phyloP scores from a whole-genome alignment of 2,888 invertebrate genomes.

The Lamellibrachia satsuma region DNA sequence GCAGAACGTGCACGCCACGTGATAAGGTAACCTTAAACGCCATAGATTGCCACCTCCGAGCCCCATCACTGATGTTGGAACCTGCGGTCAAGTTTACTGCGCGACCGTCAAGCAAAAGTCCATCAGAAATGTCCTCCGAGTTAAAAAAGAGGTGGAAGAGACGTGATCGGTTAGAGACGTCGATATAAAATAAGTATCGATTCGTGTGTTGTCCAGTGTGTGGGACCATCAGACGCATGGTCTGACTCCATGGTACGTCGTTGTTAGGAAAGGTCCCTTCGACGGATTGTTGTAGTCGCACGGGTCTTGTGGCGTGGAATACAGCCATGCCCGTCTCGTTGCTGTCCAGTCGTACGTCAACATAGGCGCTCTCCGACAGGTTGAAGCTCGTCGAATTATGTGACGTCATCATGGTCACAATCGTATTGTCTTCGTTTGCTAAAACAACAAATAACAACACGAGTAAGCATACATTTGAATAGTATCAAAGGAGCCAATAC shows the following conservation, averaged over 20 bases:
- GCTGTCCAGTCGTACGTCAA: constrained; percentile 19
- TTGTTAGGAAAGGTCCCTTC: not conserved
- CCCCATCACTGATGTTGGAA: not conserved
- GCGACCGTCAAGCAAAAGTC: not conserved
- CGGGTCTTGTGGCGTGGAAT: constrained; percentile 14
- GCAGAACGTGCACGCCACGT: not conserved
- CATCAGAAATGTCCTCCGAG: not conserved
- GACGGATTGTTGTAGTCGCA: constrained; percentile 24
- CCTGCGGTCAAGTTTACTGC: constrained; percentile 17
- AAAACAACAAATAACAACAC: not conserved
- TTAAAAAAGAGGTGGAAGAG: not conserved
- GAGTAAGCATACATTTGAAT: not conserved
- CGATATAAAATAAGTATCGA: constrained; percentile 22
- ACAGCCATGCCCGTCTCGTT: constrained; percentile 25
- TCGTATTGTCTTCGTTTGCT: constrained; percentile 28
- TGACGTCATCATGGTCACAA: constrained; percentile 20
- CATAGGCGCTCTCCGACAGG: constrained; percentile 18
- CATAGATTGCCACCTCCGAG: not conserved
- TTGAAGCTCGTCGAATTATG: not conserved
- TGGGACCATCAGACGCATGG: constrained; percentile 25
- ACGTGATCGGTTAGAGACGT: not conserved
- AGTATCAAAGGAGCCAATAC: not conserved
- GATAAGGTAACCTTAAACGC: not conserved
- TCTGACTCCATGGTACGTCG: not conserved
- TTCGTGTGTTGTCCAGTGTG: constrained; percentile 23